Conservation (phyloP, 2,113 vertebrate genomes). For the Piprites chloris region DNA sequence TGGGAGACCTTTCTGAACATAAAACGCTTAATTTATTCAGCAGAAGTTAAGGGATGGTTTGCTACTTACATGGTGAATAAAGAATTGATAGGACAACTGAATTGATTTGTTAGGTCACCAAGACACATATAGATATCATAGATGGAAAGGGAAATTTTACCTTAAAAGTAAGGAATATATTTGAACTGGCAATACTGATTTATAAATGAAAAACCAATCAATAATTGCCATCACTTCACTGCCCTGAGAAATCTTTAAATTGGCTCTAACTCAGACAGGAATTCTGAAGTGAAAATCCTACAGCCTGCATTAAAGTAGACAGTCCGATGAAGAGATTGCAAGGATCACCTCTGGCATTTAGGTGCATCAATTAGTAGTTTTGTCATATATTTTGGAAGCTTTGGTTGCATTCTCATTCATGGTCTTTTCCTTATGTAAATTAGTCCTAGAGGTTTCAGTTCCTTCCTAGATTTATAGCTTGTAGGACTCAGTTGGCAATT, state of each 20-base stretch:
- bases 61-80: not conserved
- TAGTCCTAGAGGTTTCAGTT: not conserved
- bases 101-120: not conserved
- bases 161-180: not conserved
- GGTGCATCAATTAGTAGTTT: not conserved
- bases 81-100: not conserved
- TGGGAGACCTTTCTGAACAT: not conserved
- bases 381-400: not conserved
- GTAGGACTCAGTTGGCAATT: not conserved
- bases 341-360: not conserved
- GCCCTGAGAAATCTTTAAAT: not conserved
- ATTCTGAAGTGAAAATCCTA: not conserved
- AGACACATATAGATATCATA: not conserved
- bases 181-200: not conserved
- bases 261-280: not conserved
- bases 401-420: not conserved
- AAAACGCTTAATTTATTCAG: not conserved
- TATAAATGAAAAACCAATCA: not conserved
- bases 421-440: not conserved
- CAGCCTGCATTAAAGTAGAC: not conserved
- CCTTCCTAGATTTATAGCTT: not conserved
- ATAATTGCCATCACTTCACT: not conserved
- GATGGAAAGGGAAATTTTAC: not conserved
- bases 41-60: not conserved
- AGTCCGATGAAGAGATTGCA: not conserved